A percentile compares a stretch with the other conserved stretches of the same genome.
phyloP scores from a whole-genome alignment of 2,113 vertebrate species.

The Regulus satrapa region DNA sequence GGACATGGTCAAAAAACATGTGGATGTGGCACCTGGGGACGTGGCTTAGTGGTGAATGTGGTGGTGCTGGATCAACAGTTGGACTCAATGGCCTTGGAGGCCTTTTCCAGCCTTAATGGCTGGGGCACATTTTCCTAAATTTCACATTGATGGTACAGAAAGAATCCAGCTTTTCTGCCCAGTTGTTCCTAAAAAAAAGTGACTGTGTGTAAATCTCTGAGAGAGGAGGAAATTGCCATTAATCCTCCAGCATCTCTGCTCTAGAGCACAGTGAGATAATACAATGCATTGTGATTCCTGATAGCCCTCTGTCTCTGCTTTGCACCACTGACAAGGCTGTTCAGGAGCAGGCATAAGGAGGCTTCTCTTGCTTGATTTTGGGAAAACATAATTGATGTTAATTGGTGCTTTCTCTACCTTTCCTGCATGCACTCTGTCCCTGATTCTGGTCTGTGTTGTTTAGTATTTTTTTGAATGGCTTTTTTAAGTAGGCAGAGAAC shows the following conservation, averaged over 20 bases:
- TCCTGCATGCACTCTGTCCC: not conserved
- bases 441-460: not conserved
- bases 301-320: not conserved
- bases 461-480: not conserved
- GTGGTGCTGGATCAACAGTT: not conserved
- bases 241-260: not conserved
- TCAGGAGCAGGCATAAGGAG: not conserved
- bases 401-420: not conserved
- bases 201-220: not conserved
- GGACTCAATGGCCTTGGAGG: not conserved
- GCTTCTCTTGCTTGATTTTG: not conserved
- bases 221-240: not conserved
- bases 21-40: not conserved
- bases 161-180: not conserved
- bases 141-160: not conserved
- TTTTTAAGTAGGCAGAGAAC: not conserved
- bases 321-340: not conserved
- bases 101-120: not conserved
- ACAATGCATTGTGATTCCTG: not conserved
- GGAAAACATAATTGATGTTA: not conserved
- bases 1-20: fast-evolving
- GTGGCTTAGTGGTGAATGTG: not conserved
- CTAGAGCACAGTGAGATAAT: not conserved
- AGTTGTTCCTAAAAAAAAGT: not conserved
- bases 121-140: not conserved